Evolutionary conservation across 2,797 vertebrate genomes (phyloP), one percentile per base, ranked within the genome.

Genomic region (Schizopygopsis malacanthus): DNA sequence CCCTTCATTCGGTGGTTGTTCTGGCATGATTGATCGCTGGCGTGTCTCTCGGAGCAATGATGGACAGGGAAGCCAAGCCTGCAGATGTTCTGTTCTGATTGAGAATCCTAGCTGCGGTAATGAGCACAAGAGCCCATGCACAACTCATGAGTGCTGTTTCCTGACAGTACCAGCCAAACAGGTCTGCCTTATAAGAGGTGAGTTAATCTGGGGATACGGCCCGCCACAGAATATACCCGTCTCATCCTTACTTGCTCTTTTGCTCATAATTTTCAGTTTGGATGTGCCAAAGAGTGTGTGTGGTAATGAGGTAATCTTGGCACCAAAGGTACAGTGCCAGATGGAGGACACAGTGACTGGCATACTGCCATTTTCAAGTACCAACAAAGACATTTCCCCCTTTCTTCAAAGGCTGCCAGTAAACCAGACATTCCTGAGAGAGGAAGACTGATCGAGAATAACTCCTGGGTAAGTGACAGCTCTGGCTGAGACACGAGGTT

Each of bases 291-390:
- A 86, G 79, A 80, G 43, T 75, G 67, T 79, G 82, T 75, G 67
- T 79, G 82, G 84, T 80, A 86, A 88, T 87, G 84, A 85, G 86
- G 70, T 82, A 70, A 70, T 85, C 67, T 78, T 67, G 75, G 85
- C 63, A 54, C 81, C 73, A 69, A 65, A 83, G 79, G 84, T 81
- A 76, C 50, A 39, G 10, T 84, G 81, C 88, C 88, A 89, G 88
- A 86, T 91, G 84, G 86, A 87, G 63, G 78, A 86, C 67, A 80
- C 63, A 16, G 63, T 50, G 85, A 85, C 73, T 86, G 90, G 90
- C 83, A 12, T 86, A 1, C 37, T 41, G 83, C 89, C 90, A 89
- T 84, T 82, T 79, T 67, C 81, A 63, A 79, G 79, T 79, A 88
- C 77, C 81, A 76, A 90, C 85, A 89, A 88, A 90, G 89, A 88